phyloP scores from a whole-genome alignment of 1,140 invertebrate species.

The Bombyx mandarina region DNA sequence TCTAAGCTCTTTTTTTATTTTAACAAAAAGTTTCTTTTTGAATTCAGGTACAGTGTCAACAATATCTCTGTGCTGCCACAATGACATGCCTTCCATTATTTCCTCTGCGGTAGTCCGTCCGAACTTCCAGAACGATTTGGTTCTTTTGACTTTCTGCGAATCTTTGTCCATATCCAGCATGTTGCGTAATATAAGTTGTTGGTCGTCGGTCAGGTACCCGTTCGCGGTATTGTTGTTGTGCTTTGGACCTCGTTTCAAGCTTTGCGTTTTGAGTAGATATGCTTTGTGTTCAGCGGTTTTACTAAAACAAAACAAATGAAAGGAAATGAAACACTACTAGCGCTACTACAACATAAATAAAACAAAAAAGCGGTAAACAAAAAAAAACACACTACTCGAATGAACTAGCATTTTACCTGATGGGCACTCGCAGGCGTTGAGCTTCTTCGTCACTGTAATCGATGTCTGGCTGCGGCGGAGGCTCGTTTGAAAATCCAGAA shows the following conservation, averaged over 20 bases:
- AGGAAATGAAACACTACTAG: constrained; percentile 40
- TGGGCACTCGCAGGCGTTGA: constrained; percentile 73
- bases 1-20: constrained; percentile 54
- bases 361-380: constrained; percentile 17
- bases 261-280: constrained; percentile 69
- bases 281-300: constrained; percentile 72
- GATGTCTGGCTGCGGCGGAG: constrained; percentile 88
- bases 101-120: constrained; percentile 78
- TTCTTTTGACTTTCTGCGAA: constrained; percentile 79
- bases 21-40: constrained; percentile 68
- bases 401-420: constrained; percentile 73
- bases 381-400: constrained; percentile 6
- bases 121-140: constrained; percentile 89
- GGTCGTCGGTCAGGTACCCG: constrained; percentile 71
- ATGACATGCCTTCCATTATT: constrained; percentile 85
- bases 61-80: constrained; percentile 88
- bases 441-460: constrained; percentile 92
- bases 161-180: constrained; percentile 67
- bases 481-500: constrained; percentile 91
- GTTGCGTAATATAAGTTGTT: constrained; percentile 63
- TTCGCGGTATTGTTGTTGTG: constrained; percentile 63
- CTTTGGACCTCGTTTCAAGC: constrained; percentile 58
- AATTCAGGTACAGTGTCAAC: constrained; percentile 76
- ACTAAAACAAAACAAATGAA: constrained; percentile 57
- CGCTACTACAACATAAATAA: constrained; percentile 37